Base-by-base conservation (phyloP, 2,797 vertebrate genomes). In the Florisuga fusca region DNA sequence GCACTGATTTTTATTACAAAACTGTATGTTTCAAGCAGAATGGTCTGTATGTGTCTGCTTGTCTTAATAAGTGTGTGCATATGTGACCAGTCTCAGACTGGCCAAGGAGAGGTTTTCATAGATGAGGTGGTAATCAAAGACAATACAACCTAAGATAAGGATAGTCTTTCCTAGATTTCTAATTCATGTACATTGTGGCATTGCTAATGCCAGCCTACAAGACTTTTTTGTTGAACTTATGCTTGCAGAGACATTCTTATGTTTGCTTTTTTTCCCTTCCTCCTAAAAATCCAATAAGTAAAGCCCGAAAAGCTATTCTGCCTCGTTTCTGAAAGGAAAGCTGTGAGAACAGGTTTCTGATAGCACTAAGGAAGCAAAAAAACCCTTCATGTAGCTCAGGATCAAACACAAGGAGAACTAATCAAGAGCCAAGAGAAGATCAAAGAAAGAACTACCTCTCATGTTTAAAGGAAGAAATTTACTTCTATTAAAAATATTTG, bases 351-450 rank as follows among this genome's bases (percentile, higher is more conserved):
- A 29, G 29, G 66, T 85, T 93, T 72, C 58, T 75, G 29, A 17
- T 75, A 84, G 53, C 22, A 66, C 15, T 53, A 54, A 14, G 51
- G 64, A 72, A 64, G 94, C 91, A 61, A 12, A 88, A 86, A 45
- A 50, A 50, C 48, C 12, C 43, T 46, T 48, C 48, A 50, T 25
- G 34, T 38, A 73, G 43, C 45, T 90, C 12, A 82, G 51, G 76
- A 88, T 84, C 90, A 95, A 91, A 90, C 71, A 84, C 3, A 68
- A 54, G 34, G 33, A 67, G 25, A 87, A 69, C 62, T 81, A 88
- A 90, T 79, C 46, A 82, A 90, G 55, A 79, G 34, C 5, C 31
- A 55, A 93, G 45, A 85, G 64, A 87, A 87, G 54, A 95, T 93
- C 82, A 94, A 96, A 95, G 62, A 61, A 78, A 36, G 38, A 83